A percentile compares a stretch with the other conserved stretches of the same genome.
Conservation (phyloP, 1,140 invertebrate genomes). For the Drosophila willistoni region DNA sequence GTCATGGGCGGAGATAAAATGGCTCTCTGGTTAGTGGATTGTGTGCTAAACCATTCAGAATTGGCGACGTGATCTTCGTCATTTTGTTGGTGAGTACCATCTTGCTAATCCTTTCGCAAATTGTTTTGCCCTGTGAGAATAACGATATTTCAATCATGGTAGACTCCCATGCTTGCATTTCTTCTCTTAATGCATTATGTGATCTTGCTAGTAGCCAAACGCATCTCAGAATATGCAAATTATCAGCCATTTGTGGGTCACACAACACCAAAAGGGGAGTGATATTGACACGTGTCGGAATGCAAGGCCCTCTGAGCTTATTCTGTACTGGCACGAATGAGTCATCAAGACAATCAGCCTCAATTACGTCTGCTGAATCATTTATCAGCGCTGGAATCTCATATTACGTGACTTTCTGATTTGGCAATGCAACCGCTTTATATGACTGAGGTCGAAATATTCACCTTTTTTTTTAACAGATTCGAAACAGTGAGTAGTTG, state of each 20-base stretch:
- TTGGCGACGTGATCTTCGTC: too few relatives aligned
- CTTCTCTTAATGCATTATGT: conserved; percentile 41
- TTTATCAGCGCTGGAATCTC: not conserved
- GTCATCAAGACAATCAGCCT: not conserved
- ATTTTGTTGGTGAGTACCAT: too few relatives aligned
- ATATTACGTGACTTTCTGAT: conserved; percentile 1
- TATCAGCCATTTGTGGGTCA: not conserved
- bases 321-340: not conserved
- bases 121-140: too few relatives aligned
- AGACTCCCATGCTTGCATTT: not conserved
- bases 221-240: not conserved
- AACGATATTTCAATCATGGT: too few relatives aligned
- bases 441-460: not conserved
- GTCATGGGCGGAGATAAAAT: too few relatives aligned
- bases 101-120: too few relatives aligned
- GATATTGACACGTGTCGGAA: not conserved
- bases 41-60: too few relatives aligned
- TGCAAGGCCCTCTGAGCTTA: not conserved
- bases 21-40: too few relatives aligned
- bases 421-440: not conserved
- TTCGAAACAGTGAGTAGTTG: not conserved
- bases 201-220: conserved; percentile 2
- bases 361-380: not conserved
- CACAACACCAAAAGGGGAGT: not conserved
- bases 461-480: not conserved